A percentile compares a stretch with the other conserved stretches of the same genome.
phyloP scores from a whole-genome alignment of 1,140 invertebrate species.

The Monomorium pharaonis region DNA sequence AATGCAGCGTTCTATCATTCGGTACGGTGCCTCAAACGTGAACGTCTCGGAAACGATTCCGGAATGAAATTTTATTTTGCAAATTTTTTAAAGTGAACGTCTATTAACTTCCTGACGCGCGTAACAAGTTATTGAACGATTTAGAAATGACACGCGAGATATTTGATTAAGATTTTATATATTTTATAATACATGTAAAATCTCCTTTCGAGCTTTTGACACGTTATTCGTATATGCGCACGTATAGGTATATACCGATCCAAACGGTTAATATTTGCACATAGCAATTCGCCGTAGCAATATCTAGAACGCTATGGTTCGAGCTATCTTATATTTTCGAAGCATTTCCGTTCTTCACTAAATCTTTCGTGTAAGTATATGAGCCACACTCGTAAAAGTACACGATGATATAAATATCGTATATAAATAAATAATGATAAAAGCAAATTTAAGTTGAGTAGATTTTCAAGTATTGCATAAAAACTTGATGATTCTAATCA shows the following conservation, averaged over 20 bases:
- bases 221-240: background rate
- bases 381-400: constrained; percentile 20
- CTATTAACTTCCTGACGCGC: background rate
- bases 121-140: constrained; percentile 4
- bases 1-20: constrained; percentile 11
- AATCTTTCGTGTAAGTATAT: constrained; percentile 1
- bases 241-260: background rate
- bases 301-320: background rate
- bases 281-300: background rate
- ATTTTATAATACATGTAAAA: background rate
- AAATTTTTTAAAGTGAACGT: background rate
- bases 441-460: constrained; percentile 6
- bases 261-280: constrained; percentile 15
- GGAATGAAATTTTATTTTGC: background rate
- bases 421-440: background rate
- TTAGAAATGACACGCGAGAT: background rate
- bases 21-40: background rate
- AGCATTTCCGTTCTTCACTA: background rate
- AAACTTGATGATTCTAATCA: background rate
- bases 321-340: constrained; percentile 1
- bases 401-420: constrained; percentile 11
- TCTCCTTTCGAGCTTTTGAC: background rate
- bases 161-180: constrained; percentile 14
- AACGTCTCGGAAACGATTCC: background rate
- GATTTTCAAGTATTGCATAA: background rate